phyloP scores from a whole-genome alignment of 1,140 invertebrate species.

The Eumeta japonica region DNA sequence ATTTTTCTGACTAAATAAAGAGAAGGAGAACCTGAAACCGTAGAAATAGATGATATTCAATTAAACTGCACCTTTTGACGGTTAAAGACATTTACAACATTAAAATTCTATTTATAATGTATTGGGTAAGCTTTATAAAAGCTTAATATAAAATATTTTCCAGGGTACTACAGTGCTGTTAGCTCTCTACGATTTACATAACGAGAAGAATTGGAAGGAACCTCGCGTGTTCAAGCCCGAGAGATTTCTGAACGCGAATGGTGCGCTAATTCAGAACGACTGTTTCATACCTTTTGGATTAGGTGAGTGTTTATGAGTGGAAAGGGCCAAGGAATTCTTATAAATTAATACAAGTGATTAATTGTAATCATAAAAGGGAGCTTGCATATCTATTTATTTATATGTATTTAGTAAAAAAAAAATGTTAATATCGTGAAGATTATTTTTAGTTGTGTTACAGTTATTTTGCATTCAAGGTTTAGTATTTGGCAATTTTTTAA shows the following conservation, averaged over 20 bases:
- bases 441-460: not conserved
- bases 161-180: conserved; percentile 69
- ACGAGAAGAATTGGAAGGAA: conserved; percentile 70
- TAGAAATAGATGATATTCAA: too few relatives aligned
- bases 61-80: too few relatives aligned
- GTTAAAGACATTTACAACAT: too few relatives aligned
- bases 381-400: too few relatives aligned
- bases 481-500: too few relatives aligned
- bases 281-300: conserved; percentile 68
- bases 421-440: not conserved
- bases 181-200: conserved; percentile 68
- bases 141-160: conserved; percentile 11
- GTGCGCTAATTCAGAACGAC: conserved; percentile 61
- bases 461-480: too few relatives aligned
- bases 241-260: conserved; percentile 66
- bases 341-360: conserved; percentile 1
- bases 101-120: too few relatives aligned
- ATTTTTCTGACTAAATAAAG: too few relatives aligned
- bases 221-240: conserved; percentile 69
- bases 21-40: too few relatives aligned
- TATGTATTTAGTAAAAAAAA: not conserved
- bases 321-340: too few relatives aligned
- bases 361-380: too few relatives aligned
- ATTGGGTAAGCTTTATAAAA: not conserved
- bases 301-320: too few relatives aligned